A percentile compares a stretch with the other conserved stretches of the same genome.
Conservation (phyloP, 2,113 vertebrate genomes). For the Girardinichthys multiradiatus region DNA sequence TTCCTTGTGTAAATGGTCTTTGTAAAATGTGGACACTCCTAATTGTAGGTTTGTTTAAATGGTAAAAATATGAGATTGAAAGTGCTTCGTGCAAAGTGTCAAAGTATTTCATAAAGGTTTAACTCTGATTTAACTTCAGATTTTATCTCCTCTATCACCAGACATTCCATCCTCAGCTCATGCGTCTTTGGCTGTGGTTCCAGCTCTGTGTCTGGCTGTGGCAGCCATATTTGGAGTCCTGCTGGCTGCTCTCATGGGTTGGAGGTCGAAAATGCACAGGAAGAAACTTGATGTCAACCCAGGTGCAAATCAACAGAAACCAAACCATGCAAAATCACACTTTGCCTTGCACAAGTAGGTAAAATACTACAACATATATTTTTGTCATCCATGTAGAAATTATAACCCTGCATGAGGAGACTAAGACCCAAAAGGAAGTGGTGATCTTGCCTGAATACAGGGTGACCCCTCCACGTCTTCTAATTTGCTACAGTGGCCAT, state of each 20-base stretch:
- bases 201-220: conserved; percentile 54
- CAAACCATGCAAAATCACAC: neutral
- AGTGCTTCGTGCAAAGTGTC: too few species aligned
- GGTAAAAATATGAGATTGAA: too few species aligned
- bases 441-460: conserved; percentile 23
- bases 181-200: conserved; percentile 45
- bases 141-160: neutral
- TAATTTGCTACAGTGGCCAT: conserved; percentile 79
- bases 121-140: neutral
- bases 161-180: neutral
- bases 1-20: neutral
- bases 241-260: conserved; percentile 48
- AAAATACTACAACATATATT: neutral
- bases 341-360: neutral
- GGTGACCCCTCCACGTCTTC: conserved; percentile 70
- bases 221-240: conserved; percentile 20
- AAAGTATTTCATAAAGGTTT: neutral
- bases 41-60: too few species aligned
- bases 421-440: conserved; percentile 42
- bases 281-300: conserved; percentile 37
- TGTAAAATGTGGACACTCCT: too few species aligned
- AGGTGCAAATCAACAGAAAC: conserved; percentile 56
- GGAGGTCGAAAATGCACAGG: conserved; percentile 21
- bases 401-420: conserved; percentile 50
- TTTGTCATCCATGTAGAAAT: conserved; percentile 50